Conservation (phyloP, 35 echinoderm and acorn worm species). For the Diadema setosum region DNA sequence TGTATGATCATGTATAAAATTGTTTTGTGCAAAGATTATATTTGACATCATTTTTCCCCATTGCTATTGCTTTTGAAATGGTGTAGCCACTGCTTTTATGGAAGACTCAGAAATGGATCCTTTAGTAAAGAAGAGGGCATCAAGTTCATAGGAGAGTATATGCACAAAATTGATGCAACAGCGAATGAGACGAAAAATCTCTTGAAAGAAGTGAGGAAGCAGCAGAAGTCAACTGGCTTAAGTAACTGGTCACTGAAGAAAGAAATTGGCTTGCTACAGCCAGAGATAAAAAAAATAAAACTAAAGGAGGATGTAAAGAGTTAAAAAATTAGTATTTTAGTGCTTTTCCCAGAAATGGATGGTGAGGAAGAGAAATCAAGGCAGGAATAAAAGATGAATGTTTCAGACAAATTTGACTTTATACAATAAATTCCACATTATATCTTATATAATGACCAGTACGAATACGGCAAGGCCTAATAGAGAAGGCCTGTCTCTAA, state of each 20-base stretch:
- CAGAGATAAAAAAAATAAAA: too few relatives aligned
- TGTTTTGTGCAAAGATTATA: too few relatives aligned
- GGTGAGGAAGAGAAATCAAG: not conserved
- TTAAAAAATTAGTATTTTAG: too few relatives aligned
- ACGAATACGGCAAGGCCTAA: constrained; percentile 2
- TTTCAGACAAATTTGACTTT: constrained; percentile 39
- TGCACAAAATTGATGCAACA: not conserved
- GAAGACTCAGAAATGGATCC: not conserved
- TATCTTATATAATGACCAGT: constrained; percentile 44
- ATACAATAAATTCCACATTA: constrained; percentile 8
- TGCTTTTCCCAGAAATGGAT: not conserved
- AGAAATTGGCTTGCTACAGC: not conserved
- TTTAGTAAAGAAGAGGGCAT: not conserved
- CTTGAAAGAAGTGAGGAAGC: too few relatives aligned
- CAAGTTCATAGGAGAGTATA: too few relatives aligned
- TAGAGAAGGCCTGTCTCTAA: not conserved
- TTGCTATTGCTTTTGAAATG: too few relatives aligned
- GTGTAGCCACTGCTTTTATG: too few relatives aligned
- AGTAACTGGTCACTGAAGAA: not conserved
- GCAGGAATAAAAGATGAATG: constrained; percentile 53
- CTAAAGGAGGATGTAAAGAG: not conserved
- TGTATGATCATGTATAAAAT: too few relatives aligned
- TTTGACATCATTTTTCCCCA: too few relatives aligned
- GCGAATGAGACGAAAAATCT: not conserved
- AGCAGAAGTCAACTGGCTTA: too few relatives aligned